Base-by-base conservation (phyloP, 2,888 invertebrate genomes). In the Fragum fragum region DNA sequence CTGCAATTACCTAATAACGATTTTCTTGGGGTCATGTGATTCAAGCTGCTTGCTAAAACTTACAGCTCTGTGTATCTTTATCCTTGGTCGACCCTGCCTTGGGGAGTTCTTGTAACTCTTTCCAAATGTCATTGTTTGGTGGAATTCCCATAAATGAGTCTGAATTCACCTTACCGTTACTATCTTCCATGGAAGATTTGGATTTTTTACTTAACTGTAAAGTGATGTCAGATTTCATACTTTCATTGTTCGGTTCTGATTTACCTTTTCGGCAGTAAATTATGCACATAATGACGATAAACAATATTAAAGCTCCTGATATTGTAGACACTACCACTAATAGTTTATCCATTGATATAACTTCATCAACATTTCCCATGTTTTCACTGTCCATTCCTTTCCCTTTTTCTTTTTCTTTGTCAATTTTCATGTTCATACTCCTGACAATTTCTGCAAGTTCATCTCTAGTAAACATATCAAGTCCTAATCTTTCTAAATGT, bases 101-200 rank as follows among this genome's bases (percentile, higher is more conserved):
- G 3, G 83, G 70, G 7, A 79, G 72, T 53, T 57, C 61, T 32
- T 79, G 73, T 26, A 84, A 59, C 32, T 84, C 75, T 66, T 76
- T 78, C 84, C 84, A 84, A 47, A 84, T 80, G n/a, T 73, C 71
- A 39, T 84, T 84, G 59, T 84, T 84, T 16, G 84, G 26, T 28
- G 84, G 84, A 36, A 84, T 84, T 21, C 84, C 84, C 81, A 81
- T 81, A 29, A 81, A 84, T 14, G 76, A 18, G 32, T 73, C 77
- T 47, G 59, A 75, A 29, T 55, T 57, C 53, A 52, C 71, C 59
- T 29, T 73, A 26, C 52, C 63, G 36, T 63, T 63, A 16, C 63
- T 32, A 14, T 14, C 36, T 16, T 36, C 32, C n/a, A 47, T 14
- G 18, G 63, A 63, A 5, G 63, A 32, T 63, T 32, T 63, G 16